Evolutionary conservation across 1,140 invertebrate genomes (phyloP), one percentile per base, ranked within the genome.

Genomic region (Drosophila sturtevanti): DNA sequence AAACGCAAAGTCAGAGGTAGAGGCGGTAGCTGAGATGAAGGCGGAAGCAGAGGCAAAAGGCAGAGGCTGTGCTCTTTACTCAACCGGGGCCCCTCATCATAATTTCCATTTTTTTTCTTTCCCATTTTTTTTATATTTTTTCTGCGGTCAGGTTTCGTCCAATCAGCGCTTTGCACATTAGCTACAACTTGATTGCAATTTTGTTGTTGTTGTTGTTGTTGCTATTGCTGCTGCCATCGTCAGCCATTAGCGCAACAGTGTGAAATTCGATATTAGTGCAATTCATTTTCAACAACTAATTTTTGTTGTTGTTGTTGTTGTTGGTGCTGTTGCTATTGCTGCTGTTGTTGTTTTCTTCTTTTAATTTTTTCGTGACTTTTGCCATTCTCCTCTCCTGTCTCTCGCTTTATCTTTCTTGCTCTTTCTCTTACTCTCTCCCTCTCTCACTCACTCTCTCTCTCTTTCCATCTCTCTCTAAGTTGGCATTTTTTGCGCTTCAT

Each of bases 241-340:
- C 79, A 68, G 84, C 84, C 84, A 87, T 87, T 87, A 87, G 84
- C 84, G 84, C 72, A 73, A 56, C 79, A 84, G 84, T 87, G 84
- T 89, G 84, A 87, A 87, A 89, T 87, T 87, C 79, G 84, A 87
- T 87, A 87, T 89, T 89, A 89, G 84, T 89, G 84, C 84, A 89
- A 89, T 89, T 89, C 84, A 89, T 89, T 89, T 89, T 89, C 72
- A 89, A 89, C 84, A 84, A 89, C 84, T 10, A 18, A 34, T 34
- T 35, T 62, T 82, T 76, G 48, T 56, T 72, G 72, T 89, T 89
- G 72, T 84, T 84, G 27, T 84, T 89, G 72, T 60, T 68, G 63
- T 61, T 66, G 65, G 34, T n/a, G n/a, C n/a, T n/a, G n/a, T n/a
- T n/a, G n/a, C n/a, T n/a, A 24, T 34, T 35, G 56, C 79, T 77